These are phyloP conservation scores for Grapholita molesta DNA, from an alignment of 1,140 invertebrate species.

Conservation along the genomic window DNA sequence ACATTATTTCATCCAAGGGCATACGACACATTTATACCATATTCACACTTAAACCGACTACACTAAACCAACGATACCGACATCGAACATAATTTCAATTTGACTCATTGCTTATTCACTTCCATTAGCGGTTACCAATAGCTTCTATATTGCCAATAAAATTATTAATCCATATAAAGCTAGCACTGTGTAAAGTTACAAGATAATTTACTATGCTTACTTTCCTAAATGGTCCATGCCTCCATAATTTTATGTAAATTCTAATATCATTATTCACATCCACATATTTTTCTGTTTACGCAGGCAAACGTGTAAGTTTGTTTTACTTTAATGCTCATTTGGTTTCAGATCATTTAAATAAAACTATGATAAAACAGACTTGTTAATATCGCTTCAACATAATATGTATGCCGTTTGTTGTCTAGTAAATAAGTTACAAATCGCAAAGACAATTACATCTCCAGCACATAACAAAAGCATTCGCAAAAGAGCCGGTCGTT, in stretches of 20 bases:
- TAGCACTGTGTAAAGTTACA: background rate
- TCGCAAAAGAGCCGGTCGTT: conserved; percentile 3
- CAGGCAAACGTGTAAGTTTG: no score
- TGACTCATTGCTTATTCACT: background rate
- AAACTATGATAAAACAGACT: no score
- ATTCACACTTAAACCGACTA: background rate
- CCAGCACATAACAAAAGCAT: conserved; percentile 14
- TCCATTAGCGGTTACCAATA: background rate
- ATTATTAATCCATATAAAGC: background rate
- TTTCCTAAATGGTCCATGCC: background rate
- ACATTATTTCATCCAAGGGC: background rate
- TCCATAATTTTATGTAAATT: background rate
- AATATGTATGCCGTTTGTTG: background rate
- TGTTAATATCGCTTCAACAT: no score
- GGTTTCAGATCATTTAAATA: no score
- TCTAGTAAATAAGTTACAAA: background rate
- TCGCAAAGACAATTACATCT: no score
- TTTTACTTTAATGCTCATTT: no score
- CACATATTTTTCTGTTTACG: no score
- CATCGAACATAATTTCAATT: background rate
- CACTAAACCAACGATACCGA: background rate
- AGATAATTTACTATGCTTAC: background rate
- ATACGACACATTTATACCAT: background rate
- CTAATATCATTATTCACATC: background rate
- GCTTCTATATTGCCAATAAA: background rate